Evolutionary conservation across 2,113 vertebrate genomes (phyloP).

Genomic region (Eidolon helvum): DNA sequence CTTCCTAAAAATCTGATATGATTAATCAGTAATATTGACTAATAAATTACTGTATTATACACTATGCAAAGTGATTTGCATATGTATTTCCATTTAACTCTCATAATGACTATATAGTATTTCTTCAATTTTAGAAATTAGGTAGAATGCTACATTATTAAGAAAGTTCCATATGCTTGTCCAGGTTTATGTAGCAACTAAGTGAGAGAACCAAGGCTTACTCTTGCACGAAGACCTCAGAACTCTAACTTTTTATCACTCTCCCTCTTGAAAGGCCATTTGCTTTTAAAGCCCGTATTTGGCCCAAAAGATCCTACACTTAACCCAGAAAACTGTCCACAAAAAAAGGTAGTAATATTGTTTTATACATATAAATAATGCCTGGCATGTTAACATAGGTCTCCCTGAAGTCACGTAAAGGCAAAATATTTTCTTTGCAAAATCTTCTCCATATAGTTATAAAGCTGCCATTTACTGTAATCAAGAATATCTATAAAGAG

Average conservation of each 20-base stretch:
- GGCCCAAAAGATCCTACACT: background rate
- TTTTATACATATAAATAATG: background rate
- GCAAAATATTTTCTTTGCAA: background rate
- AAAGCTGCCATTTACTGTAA: background rate
- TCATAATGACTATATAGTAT: background rate
- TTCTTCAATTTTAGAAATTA: background rate
- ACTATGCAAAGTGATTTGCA: background rate
- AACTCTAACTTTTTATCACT: background rate
- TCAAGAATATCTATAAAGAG: background rate
- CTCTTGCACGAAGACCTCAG: background rate
- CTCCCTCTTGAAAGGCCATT: background rate
- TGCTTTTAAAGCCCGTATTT: background rate
- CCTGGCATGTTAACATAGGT: background rate
- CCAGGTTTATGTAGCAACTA: background rate
- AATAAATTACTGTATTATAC: background rate
- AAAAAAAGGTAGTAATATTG: background rate
- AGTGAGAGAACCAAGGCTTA: background rate
- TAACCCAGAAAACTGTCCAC: background rate
- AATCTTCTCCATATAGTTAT: background rate
- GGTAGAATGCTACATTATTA: background rate
- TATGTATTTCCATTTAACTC: background rate
- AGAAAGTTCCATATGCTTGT: background rate
- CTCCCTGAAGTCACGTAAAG: background rate
- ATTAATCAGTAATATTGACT: background rate
- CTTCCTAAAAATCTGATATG: background rate